Percentiles rank a stretch among this genome's conserved stretches.
phyloP scores from a whole-genome alignment of 2,113 vertebrate species.

The Actenoides lindsayi region DNA sequence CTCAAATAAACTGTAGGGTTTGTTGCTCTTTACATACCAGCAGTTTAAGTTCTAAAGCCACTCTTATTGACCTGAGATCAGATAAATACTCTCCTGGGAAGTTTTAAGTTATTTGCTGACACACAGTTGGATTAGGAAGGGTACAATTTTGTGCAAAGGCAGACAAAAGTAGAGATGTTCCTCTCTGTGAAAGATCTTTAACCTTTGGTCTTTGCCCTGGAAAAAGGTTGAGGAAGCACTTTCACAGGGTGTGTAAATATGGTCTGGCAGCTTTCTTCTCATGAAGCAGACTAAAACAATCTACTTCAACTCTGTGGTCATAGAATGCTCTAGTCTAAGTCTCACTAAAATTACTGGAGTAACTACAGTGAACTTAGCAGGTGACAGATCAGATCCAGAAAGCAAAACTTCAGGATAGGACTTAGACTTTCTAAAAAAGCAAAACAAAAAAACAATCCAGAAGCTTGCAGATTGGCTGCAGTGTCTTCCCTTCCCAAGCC shows the following conservation, averaged over 20 bases:
- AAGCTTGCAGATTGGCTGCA: neutral
- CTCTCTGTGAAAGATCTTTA: neutral
- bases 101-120: constrained; percentile 52
- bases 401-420: neutral
- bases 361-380: neutral
- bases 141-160: neutral
- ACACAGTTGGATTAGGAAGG: constrained; percentile 12
- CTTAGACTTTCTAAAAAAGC: neutral
- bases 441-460: neutral
- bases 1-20: constrained; percentile 44
- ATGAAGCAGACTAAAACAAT: neutral
- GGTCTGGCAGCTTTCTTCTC: neutral
- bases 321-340: neutral
- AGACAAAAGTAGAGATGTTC: neutral
- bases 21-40: constrained; percentile 59
- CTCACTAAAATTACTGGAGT: neutral
- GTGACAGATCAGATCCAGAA: neutral
- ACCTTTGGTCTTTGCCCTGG: constrained; percentile 3
- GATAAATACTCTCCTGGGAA: constrained; percentile 45
- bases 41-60: constrained; percentile 51
- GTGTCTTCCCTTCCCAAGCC: neutral
- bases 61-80: constrained; percentile 46
- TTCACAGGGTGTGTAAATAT: neutral
- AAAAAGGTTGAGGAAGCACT: neutral
- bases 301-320: neutral